Evolutionary conservation across 2,113 vertebrate genomes (phyloP).

Genomic region (Anseranas semipalmata): DNA sequence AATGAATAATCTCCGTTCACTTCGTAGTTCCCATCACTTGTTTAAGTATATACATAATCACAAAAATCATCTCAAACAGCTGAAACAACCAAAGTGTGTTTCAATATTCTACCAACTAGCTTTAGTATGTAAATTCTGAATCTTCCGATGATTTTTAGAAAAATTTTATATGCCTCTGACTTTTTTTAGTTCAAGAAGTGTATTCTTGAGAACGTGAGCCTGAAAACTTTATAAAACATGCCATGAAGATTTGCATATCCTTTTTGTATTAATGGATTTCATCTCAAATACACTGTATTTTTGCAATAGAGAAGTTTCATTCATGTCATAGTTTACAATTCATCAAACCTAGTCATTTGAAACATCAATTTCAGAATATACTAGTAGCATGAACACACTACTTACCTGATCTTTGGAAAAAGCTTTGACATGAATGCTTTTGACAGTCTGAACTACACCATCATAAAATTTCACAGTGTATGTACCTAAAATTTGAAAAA

Average conservation of each 20-base stretch:
- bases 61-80: not conserved
- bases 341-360: not conserved
- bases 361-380: not conserved
- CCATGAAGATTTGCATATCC: not conserved
- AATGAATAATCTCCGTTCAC: not conserved
- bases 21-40: not conserved
- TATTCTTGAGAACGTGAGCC: not conserved
- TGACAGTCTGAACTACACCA: conserved; percentile 94
- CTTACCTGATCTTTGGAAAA: conserved; percentile 89
- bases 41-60: not conserved
- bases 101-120: not conserved
- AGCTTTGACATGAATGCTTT: conserved; percentile 95
- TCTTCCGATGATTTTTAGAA: not conserved
- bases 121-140: not conserved
- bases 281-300: not conserved
- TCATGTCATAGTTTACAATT: not conserved
- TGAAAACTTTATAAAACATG: not conserved
- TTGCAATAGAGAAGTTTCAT: not conserved
- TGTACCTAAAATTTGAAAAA: conserved; percentile 82
- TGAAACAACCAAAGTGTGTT: not conserved
- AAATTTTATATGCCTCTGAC: not conserved
- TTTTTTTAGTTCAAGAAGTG: not conserved
- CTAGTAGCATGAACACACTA: not conserved
- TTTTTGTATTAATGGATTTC: not conserved
- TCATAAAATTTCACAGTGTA: conserved; percentile 98